These are phyloP conservation scores for Maconellicoccus hirsutus DNA, from an alignment of 1,140 invertebrate genomes.

Conservation along the genomic window DNA sequence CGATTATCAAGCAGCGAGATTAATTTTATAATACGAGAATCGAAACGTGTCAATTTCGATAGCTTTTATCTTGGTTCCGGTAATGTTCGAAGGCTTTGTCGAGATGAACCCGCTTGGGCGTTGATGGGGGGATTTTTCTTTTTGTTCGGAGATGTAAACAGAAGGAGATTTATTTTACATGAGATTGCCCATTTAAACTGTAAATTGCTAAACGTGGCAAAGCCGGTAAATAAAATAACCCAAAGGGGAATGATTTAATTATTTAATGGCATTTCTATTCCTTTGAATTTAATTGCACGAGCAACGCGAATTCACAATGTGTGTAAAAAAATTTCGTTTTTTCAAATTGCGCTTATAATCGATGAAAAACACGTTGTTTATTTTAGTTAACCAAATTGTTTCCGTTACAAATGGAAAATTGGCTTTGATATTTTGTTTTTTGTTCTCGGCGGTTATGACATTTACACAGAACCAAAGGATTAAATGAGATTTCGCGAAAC, in stretches of 20 bases:
- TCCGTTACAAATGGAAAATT: not conserved
- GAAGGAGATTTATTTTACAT: too few species aligned
- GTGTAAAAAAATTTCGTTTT: not conserved
- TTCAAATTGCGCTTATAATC: not conserved
- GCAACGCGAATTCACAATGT: not conserved
- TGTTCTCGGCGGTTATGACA: not conserved
- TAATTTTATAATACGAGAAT: not conserved
- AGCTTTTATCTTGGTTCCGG: too few species aligned
- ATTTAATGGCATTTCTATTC: not conserved
- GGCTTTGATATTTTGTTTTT: not conserved
- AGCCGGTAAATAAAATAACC: too few species aligned
- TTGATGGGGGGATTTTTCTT: too few species aligned
- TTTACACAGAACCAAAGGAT: too few species aligned
- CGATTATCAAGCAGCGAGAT: not conserved
- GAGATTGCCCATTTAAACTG: too few species aligned
- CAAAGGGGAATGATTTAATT: not conserved
- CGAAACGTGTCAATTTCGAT: too few species aligned
- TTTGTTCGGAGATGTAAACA: too few species aligned
- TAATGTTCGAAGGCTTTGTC: too few species aligned
- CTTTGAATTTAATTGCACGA: not conserved
- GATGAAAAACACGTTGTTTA: not conserved
- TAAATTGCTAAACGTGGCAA: too few species aligned
- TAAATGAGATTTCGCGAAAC: not conserved
- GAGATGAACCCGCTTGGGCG: too few species aligned
- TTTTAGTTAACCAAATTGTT: not conserved